Evolutionary conservation across 2,888 invertebrate species (phyloP).

Genomic region (Entomobrya multifasciata): DNA sequence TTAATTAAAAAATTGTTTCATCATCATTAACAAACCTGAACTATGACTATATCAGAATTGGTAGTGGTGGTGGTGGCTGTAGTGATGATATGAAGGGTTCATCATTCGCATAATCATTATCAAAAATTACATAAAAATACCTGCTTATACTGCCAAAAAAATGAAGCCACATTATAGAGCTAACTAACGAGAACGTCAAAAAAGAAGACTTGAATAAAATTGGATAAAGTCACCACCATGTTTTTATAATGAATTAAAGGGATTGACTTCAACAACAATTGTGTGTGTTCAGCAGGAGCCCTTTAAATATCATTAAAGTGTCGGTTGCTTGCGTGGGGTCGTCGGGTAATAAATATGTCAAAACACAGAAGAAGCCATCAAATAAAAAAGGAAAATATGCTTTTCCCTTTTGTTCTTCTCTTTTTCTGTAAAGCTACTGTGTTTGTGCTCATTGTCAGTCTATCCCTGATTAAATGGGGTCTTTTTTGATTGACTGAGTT

Average conservation of each 20-base stretch:
- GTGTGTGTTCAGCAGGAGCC: not conserved
- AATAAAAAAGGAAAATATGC: constrained; percentile 2
- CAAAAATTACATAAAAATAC: constrained; percentile 47
- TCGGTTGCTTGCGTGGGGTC: constrained; percentile 43
- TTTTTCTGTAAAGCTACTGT: too few species aligned
- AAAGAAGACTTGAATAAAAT: not conserved
- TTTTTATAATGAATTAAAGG: too few species aligned
- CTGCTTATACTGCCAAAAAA: not conserved
- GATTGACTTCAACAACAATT: not conserved
- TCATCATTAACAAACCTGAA: constrained; percentile 30
- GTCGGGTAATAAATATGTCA: constrained; percentile 53
- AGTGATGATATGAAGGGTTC: constrained; percentile 19
- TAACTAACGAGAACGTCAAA: not conserved
- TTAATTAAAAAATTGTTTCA: constrained; percentile 51
- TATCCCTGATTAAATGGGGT: too few species aligned
- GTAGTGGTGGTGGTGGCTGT: constrained; percentile 3
- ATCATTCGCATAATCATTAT: constrained; percentile 43
- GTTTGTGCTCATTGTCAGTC: not conserved
- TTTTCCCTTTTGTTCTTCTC: not conserved
- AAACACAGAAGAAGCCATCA: constrained; percentile 29
- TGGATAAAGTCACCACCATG: not conserved
- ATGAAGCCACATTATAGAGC: not conserved
- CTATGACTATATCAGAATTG: not conserved
- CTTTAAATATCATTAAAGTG: constrained; percentile 21
- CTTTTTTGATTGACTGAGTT: too few species aligned